Base-by-base conservation (phyloP, 2,113 vertebrate species). In the Prionailurus viverrinus region DNA sequence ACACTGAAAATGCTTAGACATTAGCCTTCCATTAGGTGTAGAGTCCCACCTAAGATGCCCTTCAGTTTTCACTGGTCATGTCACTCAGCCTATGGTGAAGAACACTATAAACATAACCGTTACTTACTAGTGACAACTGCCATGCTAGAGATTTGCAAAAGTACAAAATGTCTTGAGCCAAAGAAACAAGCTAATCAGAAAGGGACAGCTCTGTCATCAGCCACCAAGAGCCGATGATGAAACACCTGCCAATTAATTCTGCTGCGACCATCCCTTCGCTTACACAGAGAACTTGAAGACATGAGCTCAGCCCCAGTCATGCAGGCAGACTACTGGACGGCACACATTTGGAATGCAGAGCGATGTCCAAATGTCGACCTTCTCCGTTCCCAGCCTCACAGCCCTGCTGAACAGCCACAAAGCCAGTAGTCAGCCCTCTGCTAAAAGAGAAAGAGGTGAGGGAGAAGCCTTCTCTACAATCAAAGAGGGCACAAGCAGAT, bases 301-400 rank as follows among this genome's bases (percentile, higher is more conserved):
- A 96, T 97, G 97, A 98, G 97, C 97, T 97, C 97, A 98, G 90
- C 61, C 10, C 65, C 13, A 3, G 88, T 89, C 93, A 94, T 33
- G 12, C 69, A 36, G 45, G 31, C 76, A 91, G 53, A 81, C 45
- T 69, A 39, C 25, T 4, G 45, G 74, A 81, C 0, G 13, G 61
- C 53, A 82, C 63, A 73, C n/a, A 7, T 31, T 81, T 31, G 45
- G 97, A 97, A 97, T 79, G 65, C 92, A 88, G 66, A 97, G 79
- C 2, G 13, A 73, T 27, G 11, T 39, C 66, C 48, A 45, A 73
- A 73, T 2, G 51, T 15, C 84, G 90, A 94, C 96, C 92, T 97
- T 96, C 83, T 78, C 81, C 31, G 33, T 13, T 31, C 55, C 66
- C 53, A 29, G 74, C 21, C 68, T 3, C 14, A 15, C 55, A 18